Conservation (phyloP, 2,888 invertebrate genomes). For the Caprella mutica region DNA sequence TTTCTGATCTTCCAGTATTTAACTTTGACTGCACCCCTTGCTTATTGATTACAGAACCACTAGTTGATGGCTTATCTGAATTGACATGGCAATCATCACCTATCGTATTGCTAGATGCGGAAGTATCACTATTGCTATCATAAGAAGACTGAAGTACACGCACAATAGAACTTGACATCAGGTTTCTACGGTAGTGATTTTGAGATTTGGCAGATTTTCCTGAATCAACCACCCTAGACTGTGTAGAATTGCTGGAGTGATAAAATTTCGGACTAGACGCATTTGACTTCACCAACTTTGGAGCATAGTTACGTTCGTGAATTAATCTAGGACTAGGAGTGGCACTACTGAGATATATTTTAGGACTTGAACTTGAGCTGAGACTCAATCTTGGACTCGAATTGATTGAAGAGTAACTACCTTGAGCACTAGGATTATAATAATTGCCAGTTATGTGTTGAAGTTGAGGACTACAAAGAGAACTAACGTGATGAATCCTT, state of each 20-base stretch:
- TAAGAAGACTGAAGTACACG: background rate
- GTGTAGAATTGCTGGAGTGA: background rate
- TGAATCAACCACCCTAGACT: background rate
- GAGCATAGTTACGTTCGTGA: background rate
- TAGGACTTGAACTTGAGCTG: background rate
- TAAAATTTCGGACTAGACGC: too few relatives aligned
- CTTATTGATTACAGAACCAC: background rate
- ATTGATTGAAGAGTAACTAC: background rate
- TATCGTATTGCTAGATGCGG: too few relatives aligned
- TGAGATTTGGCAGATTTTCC: background rate
- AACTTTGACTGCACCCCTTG: background rate
- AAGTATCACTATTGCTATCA: background rate
- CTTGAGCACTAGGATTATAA: too few relatives aligned
- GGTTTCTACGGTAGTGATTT: too few relatives aligned
- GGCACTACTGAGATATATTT: background rate
- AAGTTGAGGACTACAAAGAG: background rate
- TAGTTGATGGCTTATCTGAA: constrained; percentile 8
- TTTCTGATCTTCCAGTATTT: background rate
- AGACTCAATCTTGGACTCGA: background rate
- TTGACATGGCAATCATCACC: background rate
- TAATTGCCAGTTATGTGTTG: too few relatives aligned
- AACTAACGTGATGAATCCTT: constrained; percentile 1
- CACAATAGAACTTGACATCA: background rate
- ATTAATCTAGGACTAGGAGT: background rate
- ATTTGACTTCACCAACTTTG: background rate